Conservation (phyloP, 1,140 invertebrate species). For the Atopsyche davidsoni region DNA sequence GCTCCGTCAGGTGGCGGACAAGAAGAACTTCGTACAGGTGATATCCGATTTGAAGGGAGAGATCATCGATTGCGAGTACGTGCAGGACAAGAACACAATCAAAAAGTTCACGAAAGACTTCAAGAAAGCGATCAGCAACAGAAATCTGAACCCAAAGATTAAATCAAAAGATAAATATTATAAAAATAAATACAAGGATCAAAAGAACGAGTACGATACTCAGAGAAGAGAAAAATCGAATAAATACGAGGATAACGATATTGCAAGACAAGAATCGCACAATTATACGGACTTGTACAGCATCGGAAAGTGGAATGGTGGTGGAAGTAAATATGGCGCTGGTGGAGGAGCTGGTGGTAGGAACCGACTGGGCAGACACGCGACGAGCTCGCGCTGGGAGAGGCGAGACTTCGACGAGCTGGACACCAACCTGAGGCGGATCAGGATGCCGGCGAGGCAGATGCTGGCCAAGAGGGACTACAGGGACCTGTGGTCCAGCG, state of each 20-base stretch:
- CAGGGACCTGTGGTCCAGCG: constrained; percentile 35
- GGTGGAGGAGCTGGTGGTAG: too few species aligned
- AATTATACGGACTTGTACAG: constrained; percentile 29
- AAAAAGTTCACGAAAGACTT: constrained; percentile 52
- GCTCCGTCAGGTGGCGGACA: constrained; percentile 60
- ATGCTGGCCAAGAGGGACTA: not conserved
- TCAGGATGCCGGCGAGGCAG: too few species aligned
- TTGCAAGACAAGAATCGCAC: constrained; percentile 33
- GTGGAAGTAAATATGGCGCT: too few species aligned
- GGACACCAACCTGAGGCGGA: too few species aligned
- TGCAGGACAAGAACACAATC: constrained; percentile 47
- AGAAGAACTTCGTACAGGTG: constrained; percentile 58
- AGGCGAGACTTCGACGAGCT: too few species aligned
- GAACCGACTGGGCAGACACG: too few species aligned
- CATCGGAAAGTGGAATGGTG: constrained; percentile 2
- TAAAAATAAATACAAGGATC: not conserved
- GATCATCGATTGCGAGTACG: constrained; percentile 61
- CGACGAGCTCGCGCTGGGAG: too few species aligned
- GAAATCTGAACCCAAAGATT: not conserved
- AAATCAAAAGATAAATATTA: not conserved
- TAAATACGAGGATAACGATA: constrained; percentile 34
- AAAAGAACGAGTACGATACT: not conserved
- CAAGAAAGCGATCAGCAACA: constrained; percentile 47
- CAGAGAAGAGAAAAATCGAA: not conserved
- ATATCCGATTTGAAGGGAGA: constrained; percentile 55